Conservation (phyloP, 2,888 invertebrate species). For the Andrena dorsata region DNA sequence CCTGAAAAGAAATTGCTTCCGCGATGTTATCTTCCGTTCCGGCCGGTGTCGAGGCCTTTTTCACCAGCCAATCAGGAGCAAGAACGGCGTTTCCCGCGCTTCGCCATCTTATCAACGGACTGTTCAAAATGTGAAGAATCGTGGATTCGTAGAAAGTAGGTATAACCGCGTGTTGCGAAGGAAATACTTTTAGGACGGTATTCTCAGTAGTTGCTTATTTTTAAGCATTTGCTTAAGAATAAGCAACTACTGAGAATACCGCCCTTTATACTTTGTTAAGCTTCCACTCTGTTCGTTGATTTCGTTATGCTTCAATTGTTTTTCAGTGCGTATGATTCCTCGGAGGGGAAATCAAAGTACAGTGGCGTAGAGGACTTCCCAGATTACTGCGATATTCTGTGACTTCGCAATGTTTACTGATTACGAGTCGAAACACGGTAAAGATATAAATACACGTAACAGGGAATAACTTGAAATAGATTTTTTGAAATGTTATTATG, state of each 20-base stretch:
- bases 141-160: not conserved
- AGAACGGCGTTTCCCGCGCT: not conserved
- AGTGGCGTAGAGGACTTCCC: not conserved
- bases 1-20: not conserved
- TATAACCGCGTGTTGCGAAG: not conserved
- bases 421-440: not conserved
- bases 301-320: not conserved
- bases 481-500: not conserved
- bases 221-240: too few relatives aligned
- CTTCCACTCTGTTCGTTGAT: not conserved
- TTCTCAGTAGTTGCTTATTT: too few relatives aligned
- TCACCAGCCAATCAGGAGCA: not conserved
- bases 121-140: not conserved
- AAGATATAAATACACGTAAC: not conserved
- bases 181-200: not conserved
- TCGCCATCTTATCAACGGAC: not conserved
- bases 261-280: too few relatives aligned
- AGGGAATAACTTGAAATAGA: not conserved
- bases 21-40: not conserved
- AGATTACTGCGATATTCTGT: not conserved
- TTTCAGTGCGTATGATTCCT: not conserved
- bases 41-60: not conserved
- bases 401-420: not conserved
- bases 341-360: not conserved
- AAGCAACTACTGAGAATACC: too few relatives aligned